Conservation (phyloP, 2,888 invertebrate species). For the Pheosia tremula region DNA sequence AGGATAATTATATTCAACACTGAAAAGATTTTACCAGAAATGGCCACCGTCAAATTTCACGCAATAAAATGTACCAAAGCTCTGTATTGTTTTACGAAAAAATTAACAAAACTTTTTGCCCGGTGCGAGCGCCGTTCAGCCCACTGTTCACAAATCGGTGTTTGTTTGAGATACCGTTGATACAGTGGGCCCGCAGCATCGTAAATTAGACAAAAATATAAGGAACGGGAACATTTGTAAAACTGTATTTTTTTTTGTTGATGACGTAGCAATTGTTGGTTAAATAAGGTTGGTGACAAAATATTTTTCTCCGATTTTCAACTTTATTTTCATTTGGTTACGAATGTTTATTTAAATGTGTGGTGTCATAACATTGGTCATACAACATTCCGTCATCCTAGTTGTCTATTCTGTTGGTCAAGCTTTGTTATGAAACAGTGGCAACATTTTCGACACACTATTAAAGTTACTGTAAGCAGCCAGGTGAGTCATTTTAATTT, state of each 20-base stretch:
- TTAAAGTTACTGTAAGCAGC: not conserved
- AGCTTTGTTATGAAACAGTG: conserved; percentile 37
- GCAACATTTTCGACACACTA: conserved; percentile 31
- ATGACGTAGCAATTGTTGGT: conserved; percentile 53
- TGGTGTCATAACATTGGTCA: conserved; percentile 23
- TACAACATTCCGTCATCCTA: conserved; percentile 50
- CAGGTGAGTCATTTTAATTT: conserved; percentile 7
- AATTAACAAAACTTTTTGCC: conserved; percentile 55
- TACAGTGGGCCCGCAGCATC: conserved; percentile 69
- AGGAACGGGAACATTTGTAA: conserved; percentile 78
- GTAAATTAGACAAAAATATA: conserved; percentile 71
- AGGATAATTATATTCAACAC: conserved; percentile 57
- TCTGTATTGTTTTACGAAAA: conserved; percentile 67
- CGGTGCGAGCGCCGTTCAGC: conserved; percentile 21
- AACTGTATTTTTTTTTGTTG: conserved; percentile 54
- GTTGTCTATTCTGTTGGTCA: conserved; percentile 41
- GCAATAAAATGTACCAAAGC: conserved; percentile 64
- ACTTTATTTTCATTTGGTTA: conserved; percentile 11
- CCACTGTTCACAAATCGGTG: conserved; percentile 61
- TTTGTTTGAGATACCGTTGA: conserved; percentile 57
- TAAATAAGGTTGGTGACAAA: conserved; percentile 11
- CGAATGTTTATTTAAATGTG: not conserved
- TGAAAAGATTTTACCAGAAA: conserved; percentile 62
- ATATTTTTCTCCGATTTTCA: conserved; percentile 1
- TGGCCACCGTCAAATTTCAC: conserved; percentile 69